These are phyloP conservation scores for Salvelinus alpinus DNA, from an alignment of 2,113 vertebrate species.

Conservation along the genomic window DNA sequence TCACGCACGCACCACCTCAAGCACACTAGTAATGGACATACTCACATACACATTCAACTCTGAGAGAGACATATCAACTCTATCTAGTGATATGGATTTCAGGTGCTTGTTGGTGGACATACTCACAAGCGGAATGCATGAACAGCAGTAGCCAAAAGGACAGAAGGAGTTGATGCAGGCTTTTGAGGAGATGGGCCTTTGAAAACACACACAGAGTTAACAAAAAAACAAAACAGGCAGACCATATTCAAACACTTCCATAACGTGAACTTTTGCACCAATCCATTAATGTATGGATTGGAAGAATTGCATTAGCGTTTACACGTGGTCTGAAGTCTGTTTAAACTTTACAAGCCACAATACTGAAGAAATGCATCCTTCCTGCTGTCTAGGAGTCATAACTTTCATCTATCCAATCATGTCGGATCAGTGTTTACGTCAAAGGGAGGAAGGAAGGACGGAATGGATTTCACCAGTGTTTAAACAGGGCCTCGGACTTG, in stretches of 20 bases:
- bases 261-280: neutral
- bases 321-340: neutral
- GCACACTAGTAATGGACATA: slow-evolving; percentile 25
- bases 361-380: neutral
- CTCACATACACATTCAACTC: slow-evolving; percentile 15
- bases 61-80: neutral
- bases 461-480: neutral
- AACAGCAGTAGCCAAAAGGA: slow-evolving; percentile 75
- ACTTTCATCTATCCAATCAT: neutral
- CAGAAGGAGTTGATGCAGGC: slow-evolving; percentile 44
- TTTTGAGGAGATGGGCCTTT: slow-evolving; percentile 52
- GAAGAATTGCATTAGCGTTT: neutral
- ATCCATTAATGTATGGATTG: neutral
- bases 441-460: neutral
- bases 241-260: neutral
- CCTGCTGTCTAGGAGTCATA: neutral
- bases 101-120: neutral
- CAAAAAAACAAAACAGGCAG: neutral
- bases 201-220: neutral
- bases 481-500: neutral
- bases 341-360: neutral
- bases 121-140: slow-evolving; percentile 83
- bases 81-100: no score
- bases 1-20: no score
- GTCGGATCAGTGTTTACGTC: neutral